Evolutionary conservation across 2,113 vertebrate genomes (phyloP), one percentile per base, ranked within the genome.

Genomic region (Nestor notabilis): DNA sequence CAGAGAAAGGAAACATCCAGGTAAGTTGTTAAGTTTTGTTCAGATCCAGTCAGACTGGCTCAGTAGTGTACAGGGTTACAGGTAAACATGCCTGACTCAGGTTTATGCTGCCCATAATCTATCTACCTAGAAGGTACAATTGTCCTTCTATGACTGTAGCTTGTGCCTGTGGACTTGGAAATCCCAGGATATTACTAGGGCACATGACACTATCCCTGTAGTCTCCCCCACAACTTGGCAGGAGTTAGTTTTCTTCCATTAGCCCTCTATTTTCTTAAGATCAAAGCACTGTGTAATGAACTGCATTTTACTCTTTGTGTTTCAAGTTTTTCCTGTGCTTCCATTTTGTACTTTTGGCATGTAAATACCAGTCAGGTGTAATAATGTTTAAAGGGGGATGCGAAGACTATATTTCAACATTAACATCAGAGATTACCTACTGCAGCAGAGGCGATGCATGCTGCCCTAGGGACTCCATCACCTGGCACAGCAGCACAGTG

Each of bases 251-350:
- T 50, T 89, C 55, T 39, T 47, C 41, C 37, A 41, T 55, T 5
- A 61, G 15, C 74, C 17, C 20, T 23, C 65, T 87, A 61, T 92
- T 92, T 95, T 41, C 94, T 95, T 58, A n/a, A 46, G 49, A 88
- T 58, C 58, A 68, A 93, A 90, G 89, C 83, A 15, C 53, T 39
- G 77, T 11, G 53, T 89, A 91, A 90, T 33, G 90, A 97, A 53
- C 44, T 70, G 55, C 50, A 56, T 81, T 94, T 86, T 41, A 61
- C 31, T 52, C 75, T 87, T 79, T 55, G 83, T 68, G 55, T 55
- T 96, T 96, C 92, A 65, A 78, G 87, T 86, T 95, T 93, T 83
- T 94, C 96, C 91, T 75, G 91, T 81, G 65, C 41, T 91, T 61
- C 61, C 49, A 77, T 81, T 82, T 80, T 90, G 75, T 53, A 28